A percentile compares a stretch with the other conserved stretches of the same genome.
Evolutionary conservation across 2,888 invertebrate genomes (phyloP).

Genomic region (Eristalis arbustorum): DNA sequence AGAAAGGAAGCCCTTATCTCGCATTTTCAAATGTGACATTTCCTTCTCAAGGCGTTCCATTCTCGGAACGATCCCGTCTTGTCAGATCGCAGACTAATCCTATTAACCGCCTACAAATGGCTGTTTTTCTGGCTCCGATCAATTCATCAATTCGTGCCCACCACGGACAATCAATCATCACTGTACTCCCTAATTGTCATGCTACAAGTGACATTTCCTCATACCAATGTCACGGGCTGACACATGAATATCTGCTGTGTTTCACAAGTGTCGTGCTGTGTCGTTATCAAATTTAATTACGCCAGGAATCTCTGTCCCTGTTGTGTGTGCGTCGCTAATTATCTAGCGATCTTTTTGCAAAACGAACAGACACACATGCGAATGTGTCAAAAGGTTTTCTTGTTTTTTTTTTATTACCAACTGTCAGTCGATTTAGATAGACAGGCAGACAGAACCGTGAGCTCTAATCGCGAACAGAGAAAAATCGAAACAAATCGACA

Average conservation of each 20-base stretch:
- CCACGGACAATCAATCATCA: constrained; percentile 46
- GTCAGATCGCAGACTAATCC: constrained; percentile 39
- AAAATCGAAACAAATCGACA: constrained; percentile 42
- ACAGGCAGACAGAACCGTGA: not conserved
- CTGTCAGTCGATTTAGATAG: too few relatives aligned
- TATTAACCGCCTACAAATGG: constrained; percentile 63
- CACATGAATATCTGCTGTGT: not conserved
- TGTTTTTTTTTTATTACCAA: not conserved
- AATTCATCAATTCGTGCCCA: constrained; percentile 45
- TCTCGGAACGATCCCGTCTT: not conserved
- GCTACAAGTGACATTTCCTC: constrained; percentile 37
- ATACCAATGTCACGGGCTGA: constrained; percentile 3
- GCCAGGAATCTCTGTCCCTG: not conserved
- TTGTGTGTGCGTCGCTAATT: constrained; percentile 16
- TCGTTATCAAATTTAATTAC: constrained; percentile 13
- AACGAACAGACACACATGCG: not conserved
- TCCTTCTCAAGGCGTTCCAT: constrained; percentile 27
- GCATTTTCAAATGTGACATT: constrained; percentile 30
- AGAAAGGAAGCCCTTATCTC: constrained; percentile 37
- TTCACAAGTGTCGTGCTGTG: not conserved
- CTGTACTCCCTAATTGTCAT: constrained; percentile 34
- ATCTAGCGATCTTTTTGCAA: not conserved
- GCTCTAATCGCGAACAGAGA: constrained; percentile 3
- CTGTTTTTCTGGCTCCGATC: constrained; percentile 28
- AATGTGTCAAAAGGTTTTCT: constrained; percentile 1